phyloP scores from a whole-genome alignment of 2,113 vertebrate genomes.

The Platysteira castanea region DNA sequence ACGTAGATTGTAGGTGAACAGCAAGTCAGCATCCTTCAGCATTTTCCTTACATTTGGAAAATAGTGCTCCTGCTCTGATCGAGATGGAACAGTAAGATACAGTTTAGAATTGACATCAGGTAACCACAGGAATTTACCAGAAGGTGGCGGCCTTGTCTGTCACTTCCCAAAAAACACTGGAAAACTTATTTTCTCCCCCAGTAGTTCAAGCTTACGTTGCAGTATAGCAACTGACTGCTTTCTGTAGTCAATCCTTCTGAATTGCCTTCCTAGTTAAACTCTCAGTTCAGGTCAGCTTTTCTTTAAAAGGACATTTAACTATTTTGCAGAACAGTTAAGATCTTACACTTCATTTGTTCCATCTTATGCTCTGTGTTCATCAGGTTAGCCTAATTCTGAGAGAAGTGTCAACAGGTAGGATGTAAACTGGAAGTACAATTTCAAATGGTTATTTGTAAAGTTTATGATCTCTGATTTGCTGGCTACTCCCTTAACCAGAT shows the following conservation, averaged over 20 bases:
- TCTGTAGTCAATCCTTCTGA: not conserved
- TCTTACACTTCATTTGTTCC: not conserved
- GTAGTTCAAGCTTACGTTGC: not conserved
- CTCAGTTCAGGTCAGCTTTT: not conserved
- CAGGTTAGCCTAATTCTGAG: not conserved
- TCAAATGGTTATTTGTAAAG: not conserved
- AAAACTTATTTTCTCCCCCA: not conserved
- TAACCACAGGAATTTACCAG: not conserved
- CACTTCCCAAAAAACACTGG: not conserved
- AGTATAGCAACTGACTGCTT: not conserved
- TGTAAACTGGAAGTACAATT: not conserved
- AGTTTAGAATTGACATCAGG: not conserved
- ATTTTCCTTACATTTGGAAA: not conserved
- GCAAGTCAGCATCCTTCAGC: not conserved
- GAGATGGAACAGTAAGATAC: not conserved
- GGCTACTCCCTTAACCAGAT: not conserved
- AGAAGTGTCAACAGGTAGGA: not conserved
- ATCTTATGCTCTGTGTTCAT: not conserved
- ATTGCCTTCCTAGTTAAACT: not conserved
- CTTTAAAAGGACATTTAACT: not conserved
- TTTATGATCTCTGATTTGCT: not conserved
- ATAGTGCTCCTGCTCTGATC: not conserved
- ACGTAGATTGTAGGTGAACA: not conserved
- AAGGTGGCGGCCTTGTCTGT: slow-evolving; percentile 57
- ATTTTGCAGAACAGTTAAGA: not conserved